Conservation (phyloP, 53 echinoderm and acorn worm genomes). For the Luidia sarsii region DNA sequence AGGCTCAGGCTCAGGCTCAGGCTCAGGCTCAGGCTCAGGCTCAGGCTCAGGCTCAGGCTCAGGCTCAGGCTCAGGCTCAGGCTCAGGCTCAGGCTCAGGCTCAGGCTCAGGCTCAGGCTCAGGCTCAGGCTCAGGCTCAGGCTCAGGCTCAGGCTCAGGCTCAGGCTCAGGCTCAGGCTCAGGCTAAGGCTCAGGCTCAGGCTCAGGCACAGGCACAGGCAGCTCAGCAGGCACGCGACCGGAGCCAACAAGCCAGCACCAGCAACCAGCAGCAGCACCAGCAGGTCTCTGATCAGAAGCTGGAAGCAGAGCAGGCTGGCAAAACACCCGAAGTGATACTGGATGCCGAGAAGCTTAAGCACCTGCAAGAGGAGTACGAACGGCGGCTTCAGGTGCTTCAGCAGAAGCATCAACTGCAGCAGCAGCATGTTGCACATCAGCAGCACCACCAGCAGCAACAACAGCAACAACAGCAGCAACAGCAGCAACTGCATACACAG, state of each 20-base stretch:
- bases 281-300: too few species aligned
- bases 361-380: constrained; percentile 23
- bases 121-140: too few species aligned
- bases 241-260: neutral
- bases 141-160: too few species aligned
- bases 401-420: constrained; percentile 25
- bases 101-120: neutral
- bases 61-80: neutral
- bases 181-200: neutral
- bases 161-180: too few species aligned
- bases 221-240: neutral
- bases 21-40: neutral
- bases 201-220: neutral
- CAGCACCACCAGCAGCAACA: constrained; percentile 12
- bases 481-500: neutral
- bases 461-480: constrained; percentile 17
- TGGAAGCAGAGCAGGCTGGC: neutral
- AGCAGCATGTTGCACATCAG: neutral
- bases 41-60: neutral
- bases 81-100: neutral
- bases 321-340: constrained; percentile 1
- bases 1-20: neutral
- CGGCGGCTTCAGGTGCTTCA: constrained; percentile 11
- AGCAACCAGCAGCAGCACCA: neutral
- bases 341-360: constrained; percentile 5